These are phyloP conservation scores for Augochlora pura DNA, from an alignment of 1,140 invertebrate genomes.

Conservation along the genomic window DNA sequence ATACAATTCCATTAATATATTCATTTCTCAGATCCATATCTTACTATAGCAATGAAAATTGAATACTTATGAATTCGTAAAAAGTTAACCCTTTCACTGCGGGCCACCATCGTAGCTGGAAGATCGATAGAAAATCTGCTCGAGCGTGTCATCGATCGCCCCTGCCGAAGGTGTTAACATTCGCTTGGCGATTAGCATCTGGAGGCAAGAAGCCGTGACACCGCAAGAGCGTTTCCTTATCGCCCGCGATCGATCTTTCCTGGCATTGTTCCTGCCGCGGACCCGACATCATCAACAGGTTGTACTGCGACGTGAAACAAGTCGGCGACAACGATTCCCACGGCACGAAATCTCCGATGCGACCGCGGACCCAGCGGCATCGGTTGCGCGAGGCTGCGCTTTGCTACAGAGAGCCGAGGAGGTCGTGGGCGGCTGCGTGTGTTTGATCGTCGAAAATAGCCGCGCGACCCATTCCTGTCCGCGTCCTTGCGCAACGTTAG, in stretches of 20 bases:
- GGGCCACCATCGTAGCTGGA: too few relatives aligned
- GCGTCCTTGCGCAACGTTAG: too few relatives aligned
- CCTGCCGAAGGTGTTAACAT: background rate
- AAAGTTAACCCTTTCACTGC: too few relatives aligned
- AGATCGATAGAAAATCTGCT: too few relatives aligned
- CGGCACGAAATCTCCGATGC: slow-evolving; percentile 6
- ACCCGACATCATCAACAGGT: slow-evolving; percentile 60
- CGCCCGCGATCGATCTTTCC: slow-evolving; percentile 16
- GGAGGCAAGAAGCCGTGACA: background rate
- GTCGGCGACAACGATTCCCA: slow-evolving; percentile 5
- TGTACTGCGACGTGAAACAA: slow-evolving; percentile 30
- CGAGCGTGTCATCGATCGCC: too few relatives aligned
- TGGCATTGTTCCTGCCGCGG: slow-evolving; percentile 7
- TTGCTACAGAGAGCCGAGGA: slow-evolving; percentile 3
- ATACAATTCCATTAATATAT: too few relatives aligned
- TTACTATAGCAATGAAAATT: too few relatives aligned
- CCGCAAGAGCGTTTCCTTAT: background rate
- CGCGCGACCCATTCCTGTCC: too few relatives aligned
- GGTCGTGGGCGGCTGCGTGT: background rate
- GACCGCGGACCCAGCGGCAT: background rate
- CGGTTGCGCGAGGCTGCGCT: slow-evolving; percentile 7
- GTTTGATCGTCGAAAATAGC: background rate
- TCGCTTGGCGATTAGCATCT: background rate
- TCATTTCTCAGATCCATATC: too few relatives aligned
- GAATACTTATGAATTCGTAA: too few relatives aligned